Base-by-base conservation (phyloP, 2,113 vertebrate species). In the Trematomus loennbergii region DNA sequence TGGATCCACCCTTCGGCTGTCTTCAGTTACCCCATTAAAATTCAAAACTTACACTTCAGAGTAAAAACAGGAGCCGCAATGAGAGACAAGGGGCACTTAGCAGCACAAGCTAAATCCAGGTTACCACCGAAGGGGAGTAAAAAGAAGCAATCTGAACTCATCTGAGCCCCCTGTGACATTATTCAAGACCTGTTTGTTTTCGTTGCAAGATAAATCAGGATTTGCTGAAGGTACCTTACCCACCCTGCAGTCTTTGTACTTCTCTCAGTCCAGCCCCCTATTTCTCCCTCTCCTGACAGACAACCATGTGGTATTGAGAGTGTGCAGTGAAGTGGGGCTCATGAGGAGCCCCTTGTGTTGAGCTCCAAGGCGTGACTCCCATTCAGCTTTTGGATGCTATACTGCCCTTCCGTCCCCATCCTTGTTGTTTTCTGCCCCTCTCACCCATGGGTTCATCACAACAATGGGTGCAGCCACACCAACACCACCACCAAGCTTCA, bases 311-410 rank as follows among this genome's bases (percentile, higher is more conserved):
- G 78, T 46, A 69, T 87, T 74, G 81, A 85, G 84, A 72, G 81
- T 82, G 91, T 90, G 85, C 85, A 83, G 80, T 82, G 77, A 61
- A 89, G 87, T 84, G 81, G 70, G 82, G 78, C 82, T 86, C 77
- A 78, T 77, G 81, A 73, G 75, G 74, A 83, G 88, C 84, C 82
- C 72, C 89, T 80, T 86, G 91, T 84, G 81, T 62, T 40, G 75
- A 89, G 75, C 87, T 87, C 80, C 90, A 88, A 93, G 92, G 92
- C 89, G 90, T 94, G 92, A 94, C 93, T 90, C 90, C 85, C 86
- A 88, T 89, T 91, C 81, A 90, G 90, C 88, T 88, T 82, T 83
- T 67, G 57, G 73, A 73, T 48, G 46, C 84, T 54, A 54, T 17
- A 17, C 78, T 69, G 33, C 63, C 85, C 69, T 40, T 66, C 53